Evolutionary conservation across 2,113 vertebrate species (phyloP).

Genomic region (Myotis davidii): DNA sequence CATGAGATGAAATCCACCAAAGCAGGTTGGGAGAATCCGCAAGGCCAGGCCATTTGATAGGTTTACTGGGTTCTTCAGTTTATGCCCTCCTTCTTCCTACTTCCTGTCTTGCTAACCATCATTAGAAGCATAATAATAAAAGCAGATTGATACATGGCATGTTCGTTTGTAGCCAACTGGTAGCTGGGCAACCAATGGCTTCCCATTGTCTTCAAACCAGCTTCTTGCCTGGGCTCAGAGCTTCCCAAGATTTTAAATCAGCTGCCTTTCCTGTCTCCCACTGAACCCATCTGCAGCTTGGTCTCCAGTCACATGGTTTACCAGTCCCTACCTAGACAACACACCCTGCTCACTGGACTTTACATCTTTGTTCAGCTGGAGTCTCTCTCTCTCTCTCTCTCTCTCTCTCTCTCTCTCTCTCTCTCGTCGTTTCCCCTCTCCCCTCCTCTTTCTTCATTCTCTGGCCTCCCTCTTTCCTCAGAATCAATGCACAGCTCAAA

Average conservation of each 20-base stretch:
- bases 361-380: neutral
- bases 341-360: neutral
- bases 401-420: neutral
- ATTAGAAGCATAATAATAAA: neutral
- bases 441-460: neutral
- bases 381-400: neutral
- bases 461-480: neutral
- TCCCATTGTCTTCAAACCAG: neutral
- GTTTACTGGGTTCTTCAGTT: neutral
- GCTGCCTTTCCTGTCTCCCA: neutral
- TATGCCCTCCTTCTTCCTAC: neutral
- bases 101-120: neutral
- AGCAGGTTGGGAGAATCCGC: neutral
- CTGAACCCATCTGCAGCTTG: neutral
- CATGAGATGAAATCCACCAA: neutral
- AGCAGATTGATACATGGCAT: neutral
- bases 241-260: neutral
- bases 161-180: neutral
- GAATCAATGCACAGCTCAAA: neutral
- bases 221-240: neutral
- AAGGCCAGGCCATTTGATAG: neutral
- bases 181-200: neutral
- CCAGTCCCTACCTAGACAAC: neutral
- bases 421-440: too few species aligned
- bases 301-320: neutral